Evolutionary conservation across 2,888 invertebrate species (phyloP).

Genomic region (Chesias legatella): DNA sequence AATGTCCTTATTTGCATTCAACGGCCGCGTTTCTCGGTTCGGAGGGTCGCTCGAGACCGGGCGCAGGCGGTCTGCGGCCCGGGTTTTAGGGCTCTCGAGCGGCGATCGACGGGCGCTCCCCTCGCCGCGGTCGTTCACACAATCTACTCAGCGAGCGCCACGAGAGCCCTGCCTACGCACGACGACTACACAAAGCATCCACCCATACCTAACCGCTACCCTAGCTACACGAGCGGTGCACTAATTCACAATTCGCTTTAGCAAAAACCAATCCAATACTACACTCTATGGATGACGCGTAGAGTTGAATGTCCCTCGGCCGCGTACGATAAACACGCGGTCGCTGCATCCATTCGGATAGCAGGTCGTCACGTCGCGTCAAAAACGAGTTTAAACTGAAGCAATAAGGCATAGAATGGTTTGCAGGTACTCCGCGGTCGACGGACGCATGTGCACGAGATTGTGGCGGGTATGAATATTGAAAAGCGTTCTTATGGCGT

Average conservation of each 20-base stretch:
- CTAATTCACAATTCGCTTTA: constrained; percentile 37
- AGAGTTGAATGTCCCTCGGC: constrained; percentile 15
- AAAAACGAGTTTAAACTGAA: constrained; percentile 45
- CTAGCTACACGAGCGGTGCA: constrained; percentile 50
- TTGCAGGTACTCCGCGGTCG: constrained; percentile 34
- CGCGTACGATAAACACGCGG: constrained; percentile 32
- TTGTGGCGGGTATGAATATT: constrained; percentile 63
- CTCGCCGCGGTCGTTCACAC: constrained; percentile 76
- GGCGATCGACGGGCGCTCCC: constrained; percentile 69
- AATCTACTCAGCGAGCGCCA: constrained; percentile 64
- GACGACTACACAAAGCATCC: constrained; percentile 65
- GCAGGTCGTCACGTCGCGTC: constrained; percentile 33
- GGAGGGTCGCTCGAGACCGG: constrained; percentile 39
- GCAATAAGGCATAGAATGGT: constrained; percentile 58
- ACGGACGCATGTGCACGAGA: constrained; percentile 65
- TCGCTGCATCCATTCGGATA: constrained; percentile 50
- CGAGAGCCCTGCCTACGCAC: constrained; percentile 71
- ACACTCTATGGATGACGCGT: constrained; percentile 6
- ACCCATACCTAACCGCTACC: constrained; percentile 65
- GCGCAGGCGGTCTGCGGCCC: constrained; percentile 34
- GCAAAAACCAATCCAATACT: constrained; percentile 22
- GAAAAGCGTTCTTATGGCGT: constrained; percentile 72
- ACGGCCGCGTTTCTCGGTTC: constrained; percentile 43
- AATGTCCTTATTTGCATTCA: constrained; percentile 64
- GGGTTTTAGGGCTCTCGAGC: constrained; percentile 68